phyloP scores from a whole-genome alignment of 2,113 vertebrate species.

The Gambusia holbrooki region DNA sequence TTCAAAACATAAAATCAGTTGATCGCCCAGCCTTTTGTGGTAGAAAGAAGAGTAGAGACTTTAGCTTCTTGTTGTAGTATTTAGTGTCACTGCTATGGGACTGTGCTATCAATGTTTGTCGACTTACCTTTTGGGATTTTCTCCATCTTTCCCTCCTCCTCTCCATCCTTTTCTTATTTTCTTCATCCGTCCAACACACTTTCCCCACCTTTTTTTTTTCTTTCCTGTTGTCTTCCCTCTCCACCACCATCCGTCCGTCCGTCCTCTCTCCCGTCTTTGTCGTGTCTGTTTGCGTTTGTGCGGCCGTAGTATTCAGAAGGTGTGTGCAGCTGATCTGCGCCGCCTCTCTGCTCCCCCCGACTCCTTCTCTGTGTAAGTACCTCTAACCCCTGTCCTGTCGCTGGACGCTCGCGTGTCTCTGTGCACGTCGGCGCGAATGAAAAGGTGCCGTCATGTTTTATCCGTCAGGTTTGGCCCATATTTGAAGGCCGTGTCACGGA shows the following conservation, averaged over 20 bases:
- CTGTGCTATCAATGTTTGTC: slow-evolving; percentile 64
- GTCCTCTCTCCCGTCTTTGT: slow-evolving; percentile 36
- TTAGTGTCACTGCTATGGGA: slow-evolving; percentile 46
- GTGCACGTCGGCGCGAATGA: not conserved
- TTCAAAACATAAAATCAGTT: too few relatives aligned
- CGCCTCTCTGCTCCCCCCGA: slow-evolving; percentile 98
- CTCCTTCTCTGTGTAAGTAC: slow-evolving; percentile 99
- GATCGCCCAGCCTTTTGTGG: not conserved
- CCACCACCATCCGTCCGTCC: slow-evolving; percentile 74
- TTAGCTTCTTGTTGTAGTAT: slow-evolving; percentile 36
- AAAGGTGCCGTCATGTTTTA: not conserved
- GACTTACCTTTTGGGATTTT: slow-evolving; percentile 68
- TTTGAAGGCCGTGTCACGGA: not conserved
- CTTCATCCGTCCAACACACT: not conserved
- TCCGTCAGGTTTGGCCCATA: slow-evolving; percentile 23
- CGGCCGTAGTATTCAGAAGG: slow-evolving; percentile 94
- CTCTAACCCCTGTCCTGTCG: slow-evolving; percentile 63
- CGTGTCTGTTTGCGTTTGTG: slow-evolving; percentile 41
- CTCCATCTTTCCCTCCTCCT: slow-evolving; percentile 57
- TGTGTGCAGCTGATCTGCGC: slow-evolving; percentile 94
- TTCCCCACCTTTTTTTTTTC: slow-evolving; percentile 7
- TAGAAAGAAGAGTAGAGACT: slow-evolving; percentile 4
- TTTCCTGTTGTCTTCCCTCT: not conserved
- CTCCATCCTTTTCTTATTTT: slow-evolving; percentile 21
- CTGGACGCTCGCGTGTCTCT: slow-evolving; percentile 10